A percentile compares a stretch with the other conserved stretches of the same genome.
These are phyloP conservation scores for Tuberolachnus salignus DNA, from an alignment of 2,888 invertebrate species.

Conservation along the genomic window DNA sequence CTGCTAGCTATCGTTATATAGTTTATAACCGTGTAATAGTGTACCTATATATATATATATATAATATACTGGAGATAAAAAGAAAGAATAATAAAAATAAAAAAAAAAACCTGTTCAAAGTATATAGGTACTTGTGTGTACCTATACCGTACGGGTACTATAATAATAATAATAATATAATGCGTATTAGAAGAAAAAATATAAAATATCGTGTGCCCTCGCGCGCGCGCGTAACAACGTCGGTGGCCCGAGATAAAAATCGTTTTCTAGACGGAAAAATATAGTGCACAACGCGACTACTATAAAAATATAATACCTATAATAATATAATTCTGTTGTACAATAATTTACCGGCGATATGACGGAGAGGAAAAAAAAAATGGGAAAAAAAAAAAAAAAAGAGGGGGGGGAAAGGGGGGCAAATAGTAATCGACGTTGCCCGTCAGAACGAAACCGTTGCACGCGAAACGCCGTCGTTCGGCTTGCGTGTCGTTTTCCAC, in stretches of 20 bases:
- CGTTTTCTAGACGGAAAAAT: slow-evolving; percentile 35
- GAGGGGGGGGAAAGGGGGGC: no score
- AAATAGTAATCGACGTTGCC: slow-evolving; percentile 26
- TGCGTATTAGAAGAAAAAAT: slow-evolving; percentile 37
- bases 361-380: not conserved
- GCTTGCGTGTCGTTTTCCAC: slow-evolving; percentile 6
- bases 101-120: slow-evolving; percentile 40
- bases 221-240: slow-evolving; percentile 43
- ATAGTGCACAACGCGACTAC: not conserved
- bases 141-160: no score
- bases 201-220: slow-evolving; percentile 21
- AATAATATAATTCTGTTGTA: slow-evolving; percentile 13
- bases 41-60: no score
- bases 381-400: no score
- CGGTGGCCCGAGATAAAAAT: slow-evolving; percentile 54
- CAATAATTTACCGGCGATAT: slow-evolving; percentile 15
- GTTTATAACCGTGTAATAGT: not conserved
- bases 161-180: not conserved
- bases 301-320: no score
- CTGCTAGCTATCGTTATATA: slow-evolving; percentile 13
- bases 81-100: not conserved
- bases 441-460: slow-evolving; percentile 25
- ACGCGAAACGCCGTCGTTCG: not conserved
- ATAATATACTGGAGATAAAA: not conserved
- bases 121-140: not conserved